A percentile compares a stretch with the other conserved stretches of the same genome.
phyloP scores from a whole-genome alignment of 2,888 invertebrate species.

The Chloroclysta siterata region DNA sequence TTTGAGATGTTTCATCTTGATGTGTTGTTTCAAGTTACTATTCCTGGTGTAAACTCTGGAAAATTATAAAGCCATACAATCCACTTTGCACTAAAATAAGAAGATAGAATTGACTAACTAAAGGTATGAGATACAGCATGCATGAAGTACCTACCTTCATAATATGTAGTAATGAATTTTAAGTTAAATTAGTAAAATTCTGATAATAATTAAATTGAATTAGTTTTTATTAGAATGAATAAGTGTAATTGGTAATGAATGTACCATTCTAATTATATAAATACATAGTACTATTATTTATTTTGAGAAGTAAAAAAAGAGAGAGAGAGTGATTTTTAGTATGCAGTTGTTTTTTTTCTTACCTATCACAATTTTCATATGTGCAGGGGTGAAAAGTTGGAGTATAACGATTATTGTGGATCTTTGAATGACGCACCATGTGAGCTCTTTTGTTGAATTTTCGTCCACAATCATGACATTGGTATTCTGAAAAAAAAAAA shows the following conservation, averaged over 20 bases:
- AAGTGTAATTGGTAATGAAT: no score
- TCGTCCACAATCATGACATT: slow-evolving; percentile 71
- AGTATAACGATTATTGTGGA: slow-evolving; percentile 50
- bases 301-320: no score
- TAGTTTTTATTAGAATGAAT: no score
- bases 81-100: background rate
- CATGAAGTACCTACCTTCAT: no score
- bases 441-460: slow-evolving; percentile 66
- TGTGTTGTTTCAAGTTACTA: slow-evolving; percentile 84
- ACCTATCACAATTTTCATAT: slow-evolving; percentile 69
- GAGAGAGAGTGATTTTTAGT: background rate
- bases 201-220: no score
- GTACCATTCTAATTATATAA: no score
- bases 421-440: slow-evolving; percentile 68
- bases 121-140: no score
- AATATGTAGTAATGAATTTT: no score
- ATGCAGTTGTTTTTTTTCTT: slow-evolving; percentile 26
- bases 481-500: slow-evolving; percentile 59
- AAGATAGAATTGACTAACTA: no score
- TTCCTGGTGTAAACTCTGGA: slow-evolving; percentile 80
- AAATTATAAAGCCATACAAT: slow-evolving; percentile 31
- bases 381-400: slow-evolving; percentile 61
- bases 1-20: slow-evolving; percentile 78
- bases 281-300: no score
- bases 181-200: no score